Conservation (phyloP, 2,113 vertebrate genomes). For the Octodon degus region DNA sequence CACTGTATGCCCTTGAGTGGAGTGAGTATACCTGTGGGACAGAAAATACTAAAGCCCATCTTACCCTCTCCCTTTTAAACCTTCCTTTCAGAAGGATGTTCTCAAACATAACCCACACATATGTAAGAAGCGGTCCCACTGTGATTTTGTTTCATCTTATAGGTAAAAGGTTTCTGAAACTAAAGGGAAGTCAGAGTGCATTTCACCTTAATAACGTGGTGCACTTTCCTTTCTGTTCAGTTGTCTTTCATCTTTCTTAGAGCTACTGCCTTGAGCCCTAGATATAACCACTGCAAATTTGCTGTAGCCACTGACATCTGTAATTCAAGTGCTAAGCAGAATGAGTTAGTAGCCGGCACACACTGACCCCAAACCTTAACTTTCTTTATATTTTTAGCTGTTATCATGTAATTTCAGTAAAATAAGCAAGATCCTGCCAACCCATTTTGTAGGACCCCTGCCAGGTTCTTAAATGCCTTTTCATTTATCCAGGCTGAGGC, state of each 20-base stretch:
- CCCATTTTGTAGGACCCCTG: not conserved
- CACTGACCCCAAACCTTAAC: not conserved
- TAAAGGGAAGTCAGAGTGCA: not conserved
- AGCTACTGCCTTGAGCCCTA: not conserved
- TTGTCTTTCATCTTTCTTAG: not conserved
- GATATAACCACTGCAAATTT: not conserved
- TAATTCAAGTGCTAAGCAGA: not conserved
- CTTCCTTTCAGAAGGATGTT: not conserved
- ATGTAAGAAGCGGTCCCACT: not conserved
- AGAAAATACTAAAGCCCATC: not conserved
- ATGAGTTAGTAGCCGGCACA: not conserved
- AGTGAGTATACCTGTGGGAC: not conserved
- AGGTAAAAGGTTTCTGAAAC: conserved; percentile 3
- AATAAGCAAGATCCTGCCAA: not conserved
- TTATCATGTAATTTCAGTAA: not conserved
- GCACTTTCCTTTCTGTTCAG: not conserved
- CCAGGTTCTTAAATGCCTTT: conserved; percentile 18
- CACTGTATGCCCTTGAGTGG: not conserved
- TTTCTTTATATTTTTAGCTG: conserved; percentile 30
- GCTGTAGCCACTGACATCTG: not conserved
- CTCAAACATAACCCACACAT: not conserved
- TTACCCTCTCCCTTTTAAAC: not conserved
- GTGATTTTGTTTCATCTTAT: conserved; percentile 22
- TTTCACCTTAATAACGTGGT: not conserved
- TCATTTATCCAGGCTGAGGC: not conserved